Evolutionary conservation across 2,888 invertebrate genomes (phyloP).

Genomic region (Prosopocoilus inquinatus): DNA sequence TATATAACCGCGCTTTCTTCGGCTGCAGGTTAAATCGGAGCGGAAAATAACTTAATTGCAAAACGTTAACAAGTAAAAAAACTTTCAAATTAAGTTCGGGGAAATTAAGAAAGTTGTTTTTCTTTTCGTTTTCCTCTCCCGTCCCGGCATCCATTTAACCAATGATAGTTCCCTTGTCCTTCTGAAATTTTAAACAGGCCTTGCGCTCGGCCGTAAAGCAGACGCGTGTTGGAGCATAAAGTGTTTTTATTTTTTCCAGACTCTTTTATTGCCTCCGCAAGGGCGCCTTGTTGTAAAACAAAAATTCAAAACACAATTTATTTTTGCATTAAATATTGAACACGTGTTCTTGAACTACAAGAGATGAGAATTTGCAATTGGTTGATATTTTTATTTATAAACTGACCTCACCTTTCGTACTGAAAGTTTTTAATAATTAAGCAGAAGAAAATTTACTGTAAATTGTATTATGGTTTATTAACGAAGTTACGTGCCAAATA

Average conservation of each 20-base stretch:
- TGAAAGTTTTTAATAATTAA: too few species aligned
- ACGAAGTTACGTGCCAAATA: too few species aligned
- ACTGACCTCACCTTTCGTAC: too few species aligned
- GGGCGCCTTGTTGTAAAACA: conserved; percentile 15
- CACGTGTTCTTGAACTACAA: not conserved
- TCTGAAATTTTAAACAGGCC: conserved; percentile 39
- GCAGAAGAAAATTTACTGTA: too few species aligned
- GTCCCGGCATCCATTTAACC: conserved; percentile 2
- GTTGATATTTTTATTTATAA: too few species aligned
- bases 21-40: conserved; percentile 13
- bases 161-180: conserved; percentile 33
- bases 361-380: too few species aligned
- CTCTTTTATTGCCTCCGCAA: conserved; percentile 28
- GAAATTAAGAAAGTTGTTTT: conserved; percentile 14
- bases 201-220: conserved; percentile 36
- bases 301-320: not conserved
- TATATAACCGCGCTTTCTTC: not conserved
- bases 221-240: conserved; percentile 41
- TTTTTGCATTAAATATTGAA: not conserved
- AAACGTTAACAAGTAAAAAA: conserved; percentile 20
- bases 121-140: not conserved
- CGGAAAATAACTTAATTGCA: conserved; percentile 21
- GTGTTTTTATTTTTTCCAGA: conserved; percentile 40
- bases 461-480: too few species aligned
- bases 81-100: conserved; percentile 20